These are phyloP conservation scores for Dysmachus trigonus DNA, from an alignment of 2,888 invertebrate genomes.

Conservation along the genomic window DNA sequence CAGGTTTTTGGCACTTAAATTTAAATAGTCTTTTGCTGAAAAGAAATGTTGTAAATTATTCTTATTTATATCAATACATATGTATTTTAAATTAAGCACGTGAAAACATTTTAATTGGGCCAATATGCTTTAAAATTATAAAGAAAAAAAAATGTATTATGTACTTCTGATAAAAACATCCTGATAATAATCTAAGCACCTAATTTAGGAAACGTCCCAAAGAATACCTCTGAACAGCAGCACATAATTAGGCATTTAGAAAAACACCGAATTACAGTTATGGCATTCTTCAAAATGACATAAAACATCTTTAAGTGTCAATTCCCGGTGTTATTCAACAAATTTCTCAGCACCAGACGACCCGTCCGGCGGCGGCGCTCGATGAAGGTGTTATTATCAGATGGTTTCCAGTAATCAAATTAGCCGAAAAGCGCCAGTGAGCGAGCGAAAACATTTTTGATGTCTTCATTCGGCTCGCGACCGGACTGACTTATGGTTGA, in stretches of 20 bases:
- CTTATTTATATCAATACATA: too few relatives aligned
- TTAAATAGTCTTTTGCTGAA: too few relatives aligned
- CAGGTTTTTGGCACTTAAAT: too few relatives aligned
- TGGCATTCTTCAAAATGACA: background rate
- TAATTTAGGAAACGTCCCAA: background rate
- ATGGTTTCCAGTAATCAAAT: constrained; percentile 1
- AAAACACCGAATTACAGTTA: background rate
- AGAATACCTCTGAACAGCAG: background rate
- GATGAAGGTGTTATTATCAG: background rate
- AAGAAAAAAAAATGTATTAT: background rate
- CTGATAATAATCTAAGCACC: background rate
- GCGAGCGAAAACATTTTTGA: background rate
- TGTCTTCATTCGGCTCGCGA: constrained; percentile 1
- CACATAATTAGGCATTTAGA: background rate
- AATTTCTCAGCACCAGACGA: background rate
- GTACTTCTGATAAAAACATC: background rate
- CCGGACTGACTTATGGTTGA: constrained; percentile 4
- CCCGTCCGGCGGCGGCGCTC: too few relatives aligned
- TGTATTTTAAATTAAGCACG: too few relatives aligned
- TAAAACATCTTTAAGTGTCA: background rate
- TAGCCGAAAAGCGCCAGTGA: background rate
- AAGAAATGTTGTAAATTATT: too few relatives aligned
- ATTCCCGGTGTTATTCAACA: background rate
- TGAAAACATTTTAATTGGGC: too few relatives aligned
- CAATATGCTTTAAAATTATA: background rate